Base-by-base conservation (phyloP, 2,113 vertebrate species). In the Oncorhynchus keta region DNA sequence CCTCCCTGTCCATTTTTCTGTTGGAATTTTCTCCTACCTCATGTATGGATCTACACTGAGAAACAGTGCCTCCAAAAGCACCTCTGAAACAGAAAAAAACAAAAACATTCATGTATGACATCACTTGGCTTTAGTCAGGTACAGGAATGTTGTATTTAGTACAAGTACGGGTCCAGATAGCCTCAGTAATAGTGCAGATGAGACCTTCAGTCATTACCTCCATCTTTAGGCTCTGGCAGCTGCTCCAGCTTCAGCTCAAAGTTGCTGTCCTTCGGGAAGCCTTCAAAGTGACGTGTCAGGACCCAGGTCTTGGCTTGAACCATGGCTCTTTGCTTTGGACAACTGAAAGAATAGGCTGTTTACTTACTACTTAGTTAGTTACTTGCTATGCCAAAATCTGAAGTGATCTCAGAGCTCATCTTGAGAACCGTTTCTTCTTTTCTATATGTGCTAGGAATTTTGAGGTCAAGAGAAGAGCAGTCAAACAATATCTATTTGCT, bases 1-100 rank as follows among this genome's bases (percentile, higher is more conserved):
- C 8, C 55, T 32, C 48, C 1, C 13, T 64, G 28, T 69, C 2
- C 14, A 20, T 45, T n/a, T 73, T 24, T 39, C 3, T 39, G 18
- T 62, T 5, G 1, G 7, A 39, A 66, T n/a, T 12, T 28, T 12
- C 20, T 14, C 76, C 28, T 92, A 96, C 95, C 96, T 97, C 95
- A 97, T 97, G 82, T 97, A 99, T 22, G 96, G 95, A 81, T 98
- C 95, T 62, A 98, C 90, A 24, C 95, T 95, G 81, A 97, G 93
- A 88, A 95, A 97, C 75, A 95, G 77, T 0, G 95, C 94, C 90
- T 96, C 95, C 85, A 97, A 88, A 75, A 97, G 88, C 51, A 98
- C 86, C 78, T 97, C 96, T 99, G 83, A 59, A 94, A 91, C 7
- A 79, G 62, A 70, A 65, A 61, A 74, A 49, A 57, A 66, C 26